A percentile compares a stretch with the other conserved stretches of the same genome.
Evolutionary conservation across 2,113 vertebrate genomes (phyloP).

Genomic region (Cyanoramphus novaezelandiae): DNA sequence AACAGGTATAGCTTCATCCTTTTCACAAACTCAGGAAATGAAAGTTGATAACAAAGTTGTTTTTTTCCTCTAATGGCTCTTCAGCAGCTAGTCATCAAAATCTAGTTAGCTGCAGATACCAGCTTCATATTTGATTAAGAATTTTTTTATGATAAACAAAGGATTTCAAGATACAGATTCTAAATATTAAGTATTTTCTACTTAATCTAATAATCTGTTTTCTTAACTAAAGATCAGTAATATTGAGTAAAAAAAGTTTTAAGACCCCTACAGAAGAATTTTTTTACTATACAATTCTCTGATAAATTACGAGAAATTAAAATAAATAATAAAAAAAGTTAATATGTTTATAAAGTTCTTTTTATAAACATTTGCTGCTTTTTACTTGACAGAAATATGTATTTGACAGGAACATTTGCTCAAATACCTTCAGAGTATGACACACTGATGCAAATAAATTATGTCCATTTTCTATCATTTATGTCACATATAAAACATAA

Average conservation of each 20-base stretch:
- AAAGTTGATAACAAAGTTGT: neutral
- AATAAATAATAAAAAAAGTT: neutral
- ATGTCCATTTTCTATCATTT: neutral
- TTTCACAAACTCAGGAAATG: neutral
- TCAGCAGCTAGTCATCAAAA: neutral
- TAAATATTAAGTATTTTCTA: slow-evolving; percentile 8
- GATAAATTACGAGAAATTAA: neutral
- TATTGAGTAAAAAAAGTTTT: neutral
- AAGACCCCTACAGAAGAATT: neutral
- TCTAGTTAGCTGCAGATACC: neutral
- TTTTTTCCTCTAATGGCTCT: neutral
- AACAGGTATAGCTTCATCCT: neutral
- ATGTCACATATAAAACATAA: neutral
- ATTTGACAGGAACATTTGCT: neutral
- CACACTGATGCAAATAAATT: neutral
- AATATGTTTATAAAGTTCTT: neutral
- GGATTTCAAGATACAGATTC: neutral
- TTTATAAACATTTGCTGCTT: neutral
- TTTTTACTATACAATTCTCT: neutral
- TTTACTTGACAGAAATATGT: neutral
- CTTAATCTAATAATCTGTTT: neutral
- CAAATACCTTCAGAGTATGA: neutral
- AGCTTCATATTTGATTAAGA: neutral
- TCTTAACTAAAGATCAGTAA: neutral
- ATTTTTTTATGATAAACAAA: slow-evolving; percentile 3